Percentiles rank a stretch among this genome's conserved stretches.
Conservation (phyloP, 2,797 vertebrate species). For the Mormyrus hasselquistii region DNA sequence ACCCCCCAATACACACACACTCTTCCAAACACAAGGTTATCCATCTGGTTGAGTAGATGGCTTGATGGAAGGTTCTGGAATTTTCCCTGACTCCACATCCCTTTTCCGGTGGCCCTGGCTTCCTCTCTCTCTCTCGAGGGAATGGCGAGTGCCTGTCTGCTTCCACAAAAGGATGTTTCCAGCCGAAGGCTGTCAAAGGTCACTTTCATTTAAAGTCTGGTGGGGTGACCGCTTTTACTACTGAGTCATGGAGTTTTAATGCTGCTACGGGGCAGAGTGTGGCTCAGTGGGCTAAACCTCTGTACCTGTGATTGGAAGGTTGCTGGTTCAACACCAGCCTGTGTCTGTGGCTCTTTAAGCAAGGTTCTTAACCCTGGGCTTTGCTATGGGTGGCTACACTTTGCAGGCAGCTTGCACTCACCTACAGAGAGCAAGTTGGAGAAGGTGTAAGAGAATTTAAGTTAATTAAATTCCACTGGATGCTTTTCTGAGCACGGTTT, state of each 20-base stretch:
- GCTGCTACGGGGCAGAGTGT: not conserved
- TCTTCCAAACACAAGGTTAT: not conserved
- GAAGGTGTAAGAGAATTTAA: not conserved
- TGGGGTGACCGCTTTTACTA: not conserved
- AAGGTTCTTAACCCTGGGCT: not conserved
- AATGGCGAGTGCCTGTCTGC: not conserved
- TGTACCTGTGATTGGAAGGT: not conserved
- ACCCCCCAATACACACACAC: not conserved
- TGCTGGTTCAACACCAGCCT: not conserved
- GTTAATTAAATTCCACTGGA: not conserved
- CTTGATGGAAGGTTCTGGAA: not conserved
- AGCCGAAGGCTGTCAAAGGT: not conserved
- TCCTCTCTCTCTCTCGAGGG: conserved; percentile 19
- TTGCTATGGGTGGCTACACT: not conserved
- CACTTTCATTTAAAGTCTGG: not conserved
- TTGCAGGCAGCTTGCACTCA: not conserved
- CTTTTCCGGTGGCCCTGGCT: not conserved
- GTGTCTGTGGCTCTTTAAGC: not conserved
- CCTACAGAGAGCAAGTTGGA: not conserved
- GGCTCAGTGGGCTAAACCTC: not conserved
- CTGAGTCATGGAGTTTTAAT: not conserved
- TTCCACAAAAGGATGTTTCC: not conserved
- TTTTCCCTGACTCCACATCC: not conserved
- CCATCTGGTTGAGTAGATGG: not conserved
- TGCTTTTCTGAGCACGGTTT: not conserved